Base-by-base conservation (phyloP, 2,888 invertebrate genomes). In the Drosophila mayaguana region DNA sequence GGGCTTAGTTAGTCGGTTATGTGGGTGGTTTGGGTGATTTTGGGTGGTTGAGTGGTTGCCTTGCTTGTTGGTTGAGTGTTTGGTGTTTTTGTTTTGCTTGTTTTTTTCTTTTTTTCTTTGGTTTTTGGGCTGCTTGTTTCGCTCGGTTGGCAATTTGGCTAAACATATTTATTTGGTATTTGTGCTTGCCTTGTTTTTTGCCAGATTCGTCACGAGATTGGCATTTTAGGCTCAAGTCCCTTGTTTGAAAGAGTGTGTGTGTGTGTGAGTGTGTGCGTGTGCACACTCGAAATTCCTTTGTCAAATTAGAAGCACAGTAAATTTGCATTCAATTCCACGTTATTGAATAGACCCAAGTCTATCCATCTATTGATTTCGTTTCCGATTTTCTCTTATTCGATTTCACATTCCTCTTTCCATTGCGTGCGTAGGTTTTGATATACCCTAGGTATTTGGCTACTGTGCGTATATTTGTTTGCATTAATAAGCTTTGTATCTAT, bases 111-210 rank as follows among this genome's bases (percentile, higher is more conserved):
- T 0, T 36, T 36, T 36, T 3, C 3, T 42, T 18, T 20, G 40
- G 6, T 46, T n/a, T 43, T 68, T 66, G n/a, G 25, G 55, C 65
- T 22, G 55, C 28, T 50, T 61, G 54, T 22, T 54, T 56, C 42
- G 55, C 51, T 75, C 55, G 55, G 48, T 54, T 75, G 78, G 78
- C 88, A 86, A 88, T 86, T 86, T 86, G 78, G 88, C 81, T 83
- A 86, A 86, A 86, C 83, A 88, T 86, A 86, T 86, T 86, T 88
- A 80, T 86, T 86, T 84, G 88, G 72, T 78, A 78, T 81, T 70
- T 75, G 55, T 81, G 65, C 64, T 65, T 71, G 56, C 66, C 61
- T 48, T 48, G 48, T 75, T 75, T 57, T 68, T 36, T 56, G 60
- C 20, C 59, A 75, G 65, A 72, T 71, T 75, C 75, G 43, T 68